phyloP scores from a whole-genome alignment of 2,797 vertebrate species.

The Danionella dracula region DNA sequence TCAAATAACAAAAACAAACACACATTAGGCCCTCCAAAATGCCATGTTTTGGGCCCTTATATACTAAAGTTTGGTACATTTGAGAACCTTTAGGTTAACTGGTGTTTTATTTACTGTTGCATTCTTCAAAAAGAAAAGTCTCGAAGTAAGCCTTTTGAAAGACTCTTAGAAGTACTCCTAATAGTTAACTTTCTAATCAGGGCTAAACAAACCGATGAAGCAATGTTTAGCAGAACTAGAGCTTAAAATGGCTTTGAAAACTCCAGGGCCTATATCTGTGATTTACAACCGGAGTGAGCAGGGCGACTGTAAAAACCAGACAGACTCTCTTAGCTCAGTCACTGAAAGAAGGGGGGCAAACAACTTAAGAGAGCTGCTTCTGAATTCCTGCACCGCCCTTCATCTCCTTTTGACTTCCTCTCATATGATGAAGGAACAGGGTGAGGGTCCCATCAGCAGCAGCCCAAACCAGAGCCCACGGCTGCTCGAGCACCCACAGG shows the following conservation, averaged over 20 bases:
- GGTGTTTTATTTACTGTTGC: too few relatives aligned
- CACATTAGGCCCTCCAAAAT: too few relatives aligned
- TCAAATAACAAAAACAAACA: too few relatives aligned
- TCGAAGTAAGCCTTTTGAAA: too few relatives aligned
- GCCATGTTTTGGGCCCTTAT: too few relatives aligned
- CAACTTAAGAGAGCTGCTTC: slow-evolving; percentile 59
- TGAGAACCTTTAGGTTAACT: too few relatives aligned
- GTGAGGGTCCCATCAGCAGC: background rate
- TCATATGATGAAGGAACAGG: background rate
- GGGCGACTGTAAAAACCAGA: background rate
- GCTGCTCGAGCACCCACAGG: background rate
- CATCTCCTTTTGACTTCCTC: slow-evolving; percentile 45
- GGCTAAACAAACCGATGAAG: background rate
- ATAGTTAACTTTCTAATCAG: too few relatives aligned
- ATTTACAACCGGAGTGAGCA: background rate
- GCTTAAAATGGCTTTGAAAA: background rate
- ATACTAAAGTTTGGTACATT: too few relatives aligned
- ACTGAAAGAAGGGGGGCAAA: slow-evolving; percentile 20
- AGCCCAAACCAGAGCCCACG: background rate
- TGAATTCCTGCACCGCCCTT: slow-evolving; percentile 69
- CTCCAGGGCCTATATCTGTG: background rate
- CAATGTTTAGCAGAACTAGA: background rate
- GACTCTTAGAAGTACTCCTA: too few relatives aligned
- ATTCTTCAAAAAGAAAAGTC: too few relatives aligned
- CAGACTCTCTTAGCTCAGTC: background rate